A percentile compares a stretch with the other conserved stretches of the same genome.
Evolutionary conservation across 1,140 invertebrate species (phyloP).

Genomic region (Drosophila neocordata): DNA sequence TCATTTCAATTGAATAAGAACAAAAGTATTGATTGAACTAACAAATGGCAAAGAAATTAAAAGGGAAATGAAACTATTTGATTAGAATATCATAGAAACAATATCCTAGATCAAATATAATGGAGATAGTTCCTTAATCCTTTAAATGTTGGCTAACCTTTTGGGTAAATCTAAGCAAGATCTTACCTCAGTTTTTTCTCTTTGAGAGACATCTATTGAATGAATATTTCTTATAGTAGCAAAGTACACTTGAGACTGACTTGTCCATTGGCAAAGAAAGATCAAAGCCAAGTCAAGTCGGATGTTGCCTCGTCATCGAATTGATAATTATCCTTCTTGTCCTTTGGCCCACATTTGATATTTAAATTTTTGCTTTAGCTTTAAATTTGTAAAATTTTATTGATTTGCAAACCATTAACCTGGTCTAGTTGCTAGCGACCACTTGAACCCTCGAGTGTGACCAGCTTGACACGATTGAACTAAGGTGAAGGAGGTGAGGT

Average conservation of each 20-base stretch:
- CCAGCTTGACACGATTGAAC: constrained; percentile 14
- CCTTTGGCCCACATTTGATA: constrained; percentile 1
- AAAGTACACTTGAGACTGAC: constrained; percentile 45
- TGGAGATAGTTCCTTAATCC: too few relatives aligned
- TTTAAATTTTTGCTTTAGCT: neutral
- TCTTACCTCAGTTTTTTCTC: too few relatives aligned
- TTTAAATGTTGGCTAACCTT: too few relatives aligned
- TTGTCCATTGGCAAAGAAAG: constrained; percentile 30
- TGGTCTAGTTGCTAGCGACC: constrained; percentile 49
- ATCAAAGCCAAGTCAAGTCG: constrained; percentile 55
- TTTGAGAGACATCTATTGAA: constrained; percentile 31
- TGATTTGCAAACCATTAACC: constrained; percentile 51
- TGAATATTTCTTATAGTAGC: constrained; percentile 25
- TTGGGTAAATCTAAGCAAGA: too few relatives aligned
- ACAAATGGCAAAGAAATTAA: neutral
- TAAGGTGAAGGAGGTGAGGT: neutral
- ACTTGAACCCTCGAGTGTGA: constrained; percentile 41
- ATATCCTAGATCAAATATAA: too few relatives aligned
- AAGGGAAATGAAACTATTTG: too few relatives aligned
- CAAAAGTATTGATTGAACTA: neutral
- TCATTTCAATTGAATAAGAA: constrained; percentile 18
- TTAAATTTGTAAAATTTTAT: constrained; percentile 27
- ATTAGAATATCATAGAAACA: too few relatives aligned
- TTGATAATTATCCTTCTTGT: neutral
- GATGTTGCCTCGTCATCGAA: constrained; percentile 12